These are phyloP conservation scores for Dinoponera quadriceps DNA, from an alignment of 1,140 invertebrate species.

Conservation along the genomic window DNA sequence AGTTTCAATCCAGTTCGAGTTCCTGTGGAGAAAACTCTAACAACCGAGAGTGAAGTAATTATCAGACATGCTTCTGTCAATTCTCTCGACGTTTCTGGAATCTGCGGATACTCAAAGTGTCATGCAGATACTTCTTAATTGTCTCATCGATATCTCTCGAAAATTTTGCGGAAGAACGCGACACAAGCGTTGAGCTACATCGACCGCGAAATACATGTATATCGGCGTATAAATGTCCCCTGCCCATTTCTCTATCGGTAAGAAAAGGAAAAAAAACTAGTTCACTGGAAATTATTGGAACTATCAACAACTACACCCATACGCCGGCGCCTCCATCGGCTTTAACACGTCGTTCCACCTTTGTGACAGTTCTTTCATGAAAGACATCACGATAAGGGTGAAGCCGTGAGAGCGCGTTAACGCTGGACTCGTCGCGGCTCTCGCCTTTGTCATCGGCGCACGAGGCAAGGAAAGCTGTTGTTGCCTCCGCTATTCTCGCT, in stretches of 20 bases:
- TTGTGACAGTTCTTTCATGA: constrained; percentile 25
- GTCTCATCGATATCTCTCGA: not conserved
- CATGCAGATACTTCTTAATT: not conserved
- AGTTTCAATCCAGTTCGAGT: not conserved
- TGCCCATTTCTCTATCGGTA: not conserved
- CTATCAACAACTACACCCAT: not conserved
- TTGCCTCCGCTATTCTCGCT: constrained; percentile 33
- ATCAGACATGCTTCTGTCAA: not conserved
- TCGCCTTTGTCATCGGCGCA: constrained; percentile 55
- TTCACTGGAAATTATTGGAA: constrained; percentile 5
- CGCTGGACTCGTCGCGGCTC: constrained; percentile 35
- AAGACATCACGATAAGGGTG: constrained; percentile 55
- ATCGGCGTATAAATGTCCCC: not conserved
- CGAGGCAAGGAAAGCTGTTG: constrained; percentile 30
- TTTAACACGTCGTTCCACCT: constrained; percentile 23
- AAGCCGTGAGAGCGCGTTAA: constrained; percentile 28
- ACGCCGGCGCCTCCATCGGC: not conserved
- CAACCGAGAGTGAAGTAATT: not conserved
- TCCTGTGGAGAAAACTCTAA: not conserved
- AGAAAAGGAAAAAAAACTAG: constrained; percentile 29
- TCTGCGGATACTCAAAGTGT: not conserved
- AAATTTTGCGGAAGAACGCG: not conserved
- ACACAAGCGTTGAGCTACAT: not conserved
- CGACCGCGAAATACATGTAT: not conserved
- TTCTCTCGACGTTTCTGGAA: too few relatives aligned